Conservation (phyloP, 2,797 vertebrate species). For the Neopelma chrysocephalum region DNA sequence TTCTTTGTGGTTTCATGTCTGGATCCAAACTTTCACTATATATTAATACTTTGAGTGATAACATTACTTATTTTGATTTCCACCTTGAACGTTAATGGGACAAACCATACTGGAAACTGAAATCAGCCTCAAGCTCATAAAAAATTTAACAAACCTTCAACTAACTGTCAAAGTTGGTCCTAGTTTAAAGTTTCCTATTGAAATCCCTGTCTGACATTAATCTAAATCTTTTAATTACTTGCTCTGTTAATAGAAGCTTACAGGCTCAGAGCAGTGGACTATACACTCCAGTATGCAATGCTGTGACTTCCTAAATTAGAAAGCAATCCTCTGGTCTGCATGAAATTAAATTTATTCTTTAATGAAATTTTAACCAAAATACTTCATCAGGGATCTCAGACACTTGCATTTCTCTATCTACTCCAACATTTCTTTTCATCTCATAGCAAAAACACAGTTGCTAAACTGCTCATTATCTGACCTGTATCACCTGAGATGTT, state of each 20-base stretch:
- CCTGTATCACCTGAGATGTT: background rate
- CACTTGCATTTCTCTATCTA: background rate
- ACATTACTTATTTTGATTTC: background rate
- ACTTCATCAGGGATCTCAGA: background rate
- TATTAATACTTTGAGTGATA: background rate
- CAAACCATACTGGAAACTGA: background rate
- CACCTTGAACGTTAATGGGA: background rate
- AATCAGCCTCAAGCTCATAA: background rate
- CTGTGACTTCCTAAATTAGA: background rate
- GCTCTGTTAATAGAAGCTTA: background rate
- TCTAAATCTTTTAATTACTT: constrained; percentile 45
- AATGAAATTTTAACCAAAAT: constrained; percentile 1
- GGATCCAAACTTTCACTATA: background rate
- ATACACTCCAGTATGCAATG: background rate
- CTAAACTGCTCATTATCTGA: background rate
- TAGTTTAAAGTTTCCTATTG: background rate
- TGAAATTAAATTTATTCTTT: background rate
- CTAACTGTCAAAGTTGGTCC: background rate
- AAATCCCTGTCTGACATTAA: background rate
- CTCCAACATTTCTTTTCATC: background rate
- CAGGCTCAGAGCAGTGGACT: constrained; percentile 10
- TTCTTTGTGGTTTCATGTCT: background rate
- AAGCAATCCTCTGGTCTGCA: background rate
- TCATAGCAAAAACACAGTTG: background rate
- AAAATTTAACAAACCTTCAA: background rate